Base-by-base conservation (phyloP, 2,797 vertebrate species). In the Notamacropus eugenii region DNA sequence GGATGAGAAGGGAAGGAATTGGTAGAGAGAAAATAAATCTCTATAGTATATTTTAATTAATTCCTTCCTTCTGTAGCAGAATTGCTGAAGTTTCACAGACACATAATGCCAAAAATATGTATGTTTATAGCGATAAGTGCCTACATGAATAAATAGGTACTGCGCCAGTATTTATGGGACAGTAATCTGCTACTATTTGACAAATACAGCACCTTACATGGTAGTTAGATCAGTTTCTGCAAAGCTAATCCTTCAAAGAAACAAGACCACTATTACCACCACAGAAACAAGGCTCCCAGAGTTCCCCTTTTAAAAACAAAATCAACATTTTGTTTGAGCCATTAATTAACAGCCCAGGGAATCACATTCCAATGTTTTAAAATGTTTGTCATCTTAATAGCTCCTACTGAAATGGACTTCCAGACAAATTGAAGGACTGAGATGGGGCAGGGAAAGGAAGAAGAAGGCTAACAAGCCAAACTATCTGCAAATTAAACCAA, bases 401-500 rank as follows among this genome's bases (percentile, higher is more conserved):
- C 19, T 57, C 90, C 92, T 58, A 56, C 93, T 95, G 96, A 95
- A 94, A 92, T 97, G 31, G 55, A 40, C 28, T 95, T 57, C 5
- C 40, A 55, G 97, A 96, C 95, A 95, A 55, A 97, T 96, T 52
- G 97, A 54, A 93, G 91, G 67, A 91, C 11, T 50, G 40, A 87
- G 74, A 87, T 50, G 40, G 40, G 29, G 14, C 28, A 91, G 54
- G 54, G 29, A 54, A 54, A 87, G 40, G 40, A 82, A 22, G 3
- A 46, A 87, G 74, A 46, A 27, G 22, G 67, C 46, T 90, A 92
- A 93, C 92, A 95, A 59, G 56, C 9, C 95, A 93, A 97, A 96
- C 92, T 92, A 93, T 34, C 62, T 93, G 90, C 62, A 97, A 95
- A 94, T 29, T 19, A 98, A 97, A 97, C 29, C 62, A 94, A 96